phyloP scores from a whole-genome alignment of 2,113 vertebrate species.

The Trinectes maculatus region DNA sequence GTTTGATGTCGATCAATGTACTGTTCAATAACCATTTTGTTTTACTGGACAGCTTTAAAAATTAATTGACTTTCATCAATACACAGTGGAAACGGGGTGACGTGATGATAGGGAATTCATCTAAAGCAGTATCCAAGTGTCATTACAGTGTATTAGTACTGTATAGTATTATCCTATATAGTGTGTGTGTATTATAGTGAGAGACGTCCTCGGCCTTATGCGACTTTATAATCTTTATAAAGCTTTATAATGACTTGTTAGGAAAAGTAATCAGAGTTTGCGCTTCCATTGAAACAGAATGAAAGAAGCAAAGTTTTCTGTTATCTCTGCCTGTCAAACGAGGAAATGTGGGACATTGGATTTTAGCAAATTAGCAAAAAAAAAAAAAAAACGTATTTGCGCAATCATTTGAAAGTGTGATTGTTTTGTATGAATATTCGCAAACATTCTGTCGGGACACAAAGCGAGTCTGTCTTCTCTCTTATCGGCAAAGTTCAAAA shows the following conservation, averaged over 20 bases:
- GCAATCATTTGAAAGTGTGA: no score
- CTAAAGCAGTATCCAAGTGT: background rate
- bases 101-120: background rate
- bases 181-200: constrained; percentile 34
- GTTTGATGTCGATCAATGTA: background rate
- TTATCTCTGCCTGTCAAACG: constrained; percentile 53
- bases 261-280: constrained; percentile 63
- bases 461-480: background rate
- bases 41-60: background rate
- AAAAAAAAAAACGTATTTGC: no score
- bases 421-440: constrained; percentile 22
- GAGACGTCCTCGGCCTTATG: constrained; percentile 26
- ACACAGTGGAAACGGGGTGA: background rate
- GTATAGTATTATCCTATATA: no score
- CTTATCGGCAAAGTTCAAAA: no score
- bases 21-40: background rate
- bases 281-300: constrained; percentile 27
- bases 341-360: constrained; percentile 42
- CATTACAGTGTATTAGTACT: no score
- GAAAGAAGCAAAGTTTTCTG: constrained; percentile 35
- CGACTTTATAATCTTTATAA: no score
- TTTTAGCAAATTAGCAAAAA: constrained; percentile 52
- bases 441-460: background rate
- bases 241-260: constrained; percentile 59
- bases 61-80: background rate